These are phyloP conservation scores for Azemiops feae DNA, from an alignment of 2,113 vertebrate genomes.

Conservation along the genomic window DNA sequence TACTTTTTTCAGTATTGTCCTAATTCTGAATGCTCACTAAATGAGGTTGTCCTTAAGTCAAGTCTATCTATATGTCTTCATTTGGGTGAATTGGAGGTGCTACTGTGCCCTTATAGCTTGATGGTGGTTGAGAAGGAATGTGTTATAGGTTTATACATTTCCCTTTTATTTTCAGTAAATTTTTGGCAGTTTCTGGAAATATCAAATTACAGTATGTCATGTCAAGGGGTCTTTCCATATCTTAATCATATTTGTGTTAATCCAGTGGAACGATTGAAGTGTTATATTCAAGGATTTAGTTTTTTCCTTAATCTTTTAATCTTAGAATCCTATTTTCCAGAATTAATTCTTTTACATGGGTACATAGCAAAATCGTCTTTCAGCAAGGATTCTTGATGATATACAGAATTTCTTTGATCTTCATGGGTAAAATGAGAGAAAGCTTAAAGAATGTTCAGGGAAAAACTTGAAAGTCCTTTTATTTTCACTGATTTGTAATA, in stretches of 20 bases:
- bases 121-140: background rate
- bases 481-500: background rate
- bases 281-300: background rate
- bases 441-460: background rate
- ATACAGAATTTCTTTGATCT: background rate
- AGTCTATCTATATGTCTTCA: background rate
- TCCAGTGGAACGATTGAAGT: background rate
- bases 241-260: background rate
- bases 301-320: background rate
- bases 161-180: background rate
- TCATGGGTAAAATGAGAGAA: background rate
- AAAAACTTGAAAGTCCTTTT: background rate
- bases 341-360: background rate
- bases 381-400: background rate
- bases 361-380: background rate
- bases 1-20: background rate
- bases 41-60: background rate
- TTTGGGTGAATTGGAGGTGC: background rate
- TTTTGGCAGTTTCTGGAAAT: background rate
- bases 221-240: background rate
- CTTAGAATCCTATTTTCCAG: background rate
- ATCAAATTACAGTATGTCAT: background rate
- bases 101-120: background rate
- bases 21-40: background rate
- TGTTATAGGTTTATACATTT: background rate